Evolutionary conservation across 2,888 invertebrate species (phyloP).

Genomic region (Drosophila demipolita): DNA sequence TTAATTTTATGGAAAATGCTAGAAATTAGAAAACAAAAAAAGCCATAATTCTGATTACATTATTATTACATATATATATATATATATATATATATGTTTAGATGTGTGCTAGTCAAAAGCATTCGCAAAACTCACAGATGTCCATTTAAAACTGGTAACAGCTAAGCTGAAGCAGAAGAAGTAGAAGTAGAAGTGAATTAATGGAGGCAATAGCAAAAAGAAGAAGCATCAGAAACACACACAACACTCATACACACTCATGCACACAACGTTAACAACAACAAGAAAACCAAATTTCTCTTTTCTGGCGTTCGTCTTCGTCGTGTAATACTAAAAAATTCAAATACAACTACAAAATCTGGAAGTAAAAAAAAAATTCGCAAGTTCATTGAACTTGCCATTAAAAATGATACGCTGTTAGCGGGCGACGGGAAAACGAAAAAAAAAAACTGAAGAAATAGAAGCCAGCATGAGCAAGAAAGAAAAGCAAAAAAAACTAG

Average conservation of each 20-base stretch:
- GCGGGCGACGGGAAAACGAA: slow-evolving; percentile 51
- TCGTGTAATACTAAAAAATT: slow-evolving; percentile 53
- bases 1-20: neutral
- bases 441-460: slow-evolving; percentile 13
- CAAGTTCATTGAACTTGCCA: slow-evolving; percentile 83
- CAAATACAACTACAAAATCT: slow-evolving; percentile 52
- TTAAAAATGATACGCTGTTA: slow-evolving; percentile 67
- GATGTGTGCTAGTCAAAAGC: slow-evolving; percentile 9
- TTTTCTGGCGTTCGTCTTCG: slow-evolving; percentile 45
- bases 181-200: slow-evolving; percentile 7
- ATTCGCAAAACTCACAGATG: slow-evolving; percentile 18
- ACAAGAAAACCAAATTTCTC: slow-evolving; percentile 67
- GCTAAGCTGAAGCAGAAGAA: slow-evolving; percentile 1
- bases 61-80: neutral
- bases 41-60: neutral
- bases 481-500: slow-evolving; percentile 51
- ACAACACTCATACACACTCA: slow-evolving; percentile 4
- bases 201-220: slow-evolving; percentile 12
- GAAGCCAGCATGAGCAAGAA: slow-evolving; percentile 11
- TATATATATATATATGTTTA: neutral
- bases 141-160: slow-evolving; percentile 48
- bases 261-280: slow-evolving; percentile 12
- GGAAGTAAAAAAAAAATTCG: slow-evolving; percentile 63
- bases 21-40: neutral
- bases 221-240: slow-evolving; percentile 9